These are phyloP conservation scores for Lochmaea capreae DNA, from an alignment of 2,888 invertebrate species.

Conservation along the genomic window DNA sequence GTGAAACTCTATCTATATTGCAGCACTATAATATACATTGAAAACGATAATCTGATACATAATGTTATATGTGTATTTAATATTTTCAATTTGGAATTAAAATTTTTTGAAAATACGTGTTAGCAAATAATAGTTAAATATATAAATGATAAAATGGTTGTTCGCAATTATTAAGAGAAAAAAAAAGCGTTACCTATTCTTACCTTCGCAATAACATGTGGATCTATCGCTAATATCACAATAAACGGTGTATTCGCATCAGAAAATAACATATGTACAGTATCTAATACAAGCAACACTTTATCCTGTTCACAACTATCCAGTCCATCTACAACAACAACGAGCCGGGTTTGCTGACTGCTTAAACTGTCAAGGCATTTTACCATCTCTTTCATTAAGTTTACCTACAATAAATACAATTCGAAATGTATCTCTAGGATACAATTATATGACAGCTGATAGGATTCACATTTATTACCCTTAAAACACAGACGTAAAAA, in stretches of 20 bases:
- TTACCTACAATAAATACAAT: constrained; percentile 50
- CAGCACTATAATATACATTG: too few relatives aligned
- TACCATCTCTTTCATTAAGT: constrained; percentile 71
- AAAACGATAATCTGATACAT: too few relatives aligned
- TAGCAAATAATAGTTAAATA: not conserved
- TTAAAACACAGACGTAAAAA: too few relatives aligned
- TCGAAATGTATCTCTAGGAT: not conserved
- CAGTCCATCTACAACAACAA: constrained; percentile 95
- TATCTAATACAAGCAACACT: constrained; percentile 91
- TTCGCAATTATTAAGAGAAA: constrained; percentile 9
- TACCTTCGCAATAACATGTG: constrained; percentile 97
- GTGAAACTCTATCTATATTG: too few relatives aligned
- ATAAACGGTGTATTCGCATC: constrained; percentile 96
- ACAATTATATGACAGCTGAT: too few relatives aligned
- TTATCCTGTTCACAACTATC: constrained; percentile 99
- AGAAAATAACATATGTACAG: constrained; percentile 94
- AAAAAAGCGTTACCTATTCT: constrained; percentile 37
- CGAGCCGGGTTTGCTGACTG: constrained; percentile 92
- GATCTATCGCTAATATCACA: constrained; percentile 95
- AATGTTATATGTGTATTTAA: too few relatives aligned
- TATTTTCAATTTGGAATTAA: too few relatives aligned
- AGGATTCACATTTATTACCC: too few relatives aligned
- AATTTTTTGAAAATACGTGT: not conserved
- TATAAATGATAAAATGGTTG: constrained; percentile 12
- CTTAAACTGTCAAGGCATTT: constrained; percentile 94